These are phyloP conservation scores for Stegophylla sp. DNA, from an alignment of 2,888 invertebrate species.

Conservation along the genomic window DNA sequence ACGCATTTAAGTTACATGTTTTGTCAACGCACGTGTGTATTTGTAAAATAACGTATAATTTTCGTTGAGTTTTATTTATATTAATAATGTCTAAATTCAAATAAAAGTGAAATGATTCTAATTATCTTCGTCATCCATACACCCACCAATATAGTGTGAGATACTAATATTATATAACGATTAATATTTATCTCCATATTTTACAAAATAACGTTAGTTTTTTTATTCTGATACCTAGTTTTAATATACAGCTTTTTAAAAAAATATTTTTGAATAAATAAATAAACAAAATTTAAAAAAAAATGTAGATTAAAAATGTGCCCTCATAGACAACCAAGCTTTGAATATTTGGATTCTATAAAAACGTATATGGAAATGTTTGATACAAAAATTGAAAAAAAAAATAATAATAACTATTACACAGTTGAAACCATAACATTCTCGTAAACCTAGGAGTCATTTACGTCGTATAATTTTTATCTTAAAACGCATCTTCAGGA, in stretches of 20 bases:
- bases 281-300: too few relatives aligned
- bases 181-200: too few relatives aligned
- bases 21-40: constrained; percentile 34
- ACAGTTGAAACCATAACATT: not conserved
- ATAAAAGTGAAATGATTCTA: not conserved
- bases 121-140: not conserved
- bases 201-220: too few relatives aligned
- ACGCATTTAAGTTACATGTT: not conserved
- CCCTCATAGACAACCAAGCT: too few relatives aligned
- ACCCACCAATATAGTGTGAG: not conserved
- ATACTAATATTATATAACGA: not conserved
- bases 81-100: not conserved
- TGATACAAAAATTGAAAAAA: not conserved
- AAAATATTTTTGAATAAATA: too few relatives aligned
- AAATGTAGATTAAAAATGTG: too few relatives aligned
- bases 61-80: not conserved
- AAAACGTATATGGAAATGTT: not conserved
- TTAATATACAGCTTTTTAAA: too few relatives aligned
- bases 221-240: too few relatives aligned
- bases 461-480: not conserved
- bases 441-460: not conserved
- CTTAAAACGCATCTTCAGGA: not conserved
- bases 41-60: not conserved
- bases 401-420: constrained; percentile 16
- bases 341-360: too few relatives aligned